Evolutionary conservation across 1,140 invertebrate species (phyloP).

Genomic region (Nephotettix cincticeps): DNA sequence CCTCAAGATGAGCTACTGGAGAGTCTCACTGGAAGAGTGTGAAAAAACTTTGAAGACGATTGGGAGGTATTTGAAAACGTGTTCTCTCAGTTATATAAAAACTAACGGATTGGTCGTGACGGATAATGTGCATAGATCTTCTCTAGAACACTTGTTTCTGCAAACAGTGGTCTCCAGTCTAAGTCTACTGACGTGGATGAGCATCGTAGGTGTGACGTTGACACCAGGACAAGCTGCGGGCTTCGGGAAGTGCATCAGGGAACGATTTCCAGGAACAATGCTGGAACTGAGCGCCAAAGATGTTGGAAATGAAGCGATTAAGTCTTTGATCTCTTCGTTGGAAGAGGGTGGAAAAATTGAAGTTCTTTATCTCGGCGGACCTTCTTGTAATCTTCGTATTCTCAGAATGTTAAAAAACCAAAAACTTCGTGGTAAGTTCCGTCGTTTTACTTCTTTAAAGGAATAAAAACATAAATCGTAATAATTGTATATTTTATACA

Average conservation of each 20-base stretch:
- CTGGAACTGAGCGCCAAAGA: slow-evolving; percentile 51
- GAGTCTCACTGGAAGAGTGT: slow-evolving; percentile 39
- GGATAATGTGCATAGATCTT: slow-evolving; percentile 43
- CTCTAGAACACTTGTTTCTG: slow-evolving; percentile 49
- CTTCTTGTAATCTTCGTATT: slow-evolving; percentile 41
- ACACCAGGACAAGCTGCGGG: slow-evolving; percentile 46
- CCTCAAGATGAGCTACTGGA: slow-evolving; percentile 50
- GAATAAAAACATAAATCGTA: slow-evolving; percentile 1
- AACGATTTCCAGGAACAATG: slow-evolving; percentile 47
- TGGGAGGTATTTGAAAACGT: slow-evolving; percentile 47
- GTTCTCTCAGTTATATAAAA: slow-evolving; percentile 47
- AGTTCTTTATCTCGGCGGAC: slow-evolving; percentile 49
- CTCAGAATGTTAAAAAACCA: slow-evolving; percentile 29
- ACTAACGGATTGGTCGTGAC: slow-evolving; percentile 47
- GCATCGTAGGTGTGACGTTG: slow-evolving; percentile 48
- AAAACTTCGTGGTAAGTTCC: slow-evolving; percentile 26
- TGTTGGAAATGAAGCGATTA: slow-evolving; percentile 47
- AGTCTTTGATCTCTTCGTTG: slow-evolving; percentile 47
- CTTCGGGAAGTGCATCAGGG: slow-evolving; percentile 50
- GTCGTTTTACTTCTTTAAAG: slow-evolving; percentile 28
- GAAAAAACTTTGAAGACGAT: slow-evolving; percentile 49
- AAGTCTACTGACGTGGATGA: slow-evolving; percentile 49
- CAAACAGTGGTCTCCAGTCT: slow-evolving; percentile 48
- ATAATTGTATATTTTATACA: not conserved
- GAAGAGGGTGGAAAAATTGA: slow-evolving; percentile 50